Evolutionary conservation across 2,113 vertebrate genomes (phyloP), one percentile per base, ranked within the genome.

Genomic region (Hirundichthys speculiger): DNA sequence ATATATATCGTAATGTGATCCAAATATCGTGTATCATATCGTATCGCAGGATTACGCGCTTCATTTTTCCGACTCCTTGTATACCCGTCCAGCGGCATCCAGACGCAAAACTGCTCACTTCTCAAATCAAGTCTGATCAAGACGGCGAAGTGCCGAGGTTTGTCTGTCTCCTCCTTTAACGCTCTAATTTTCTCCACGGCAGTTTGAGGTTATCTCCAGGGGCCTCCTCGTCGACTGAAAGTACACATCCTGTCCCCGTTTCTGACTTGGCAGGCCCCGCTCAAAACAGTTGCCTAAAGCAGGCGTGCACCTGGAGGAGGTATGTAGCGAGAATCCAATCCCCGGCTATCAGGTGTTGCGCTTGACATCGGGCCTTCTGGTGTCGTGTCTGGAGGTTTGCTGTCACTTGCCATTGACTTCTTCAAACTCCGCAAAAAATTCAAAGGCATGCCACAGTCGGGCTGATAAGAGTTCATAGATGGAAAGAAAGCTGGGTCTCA

Each of bases 281-380:
- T 71, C 73, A 48, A 34, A 63, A 73, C 60, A 49, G 65, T 65
- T 69, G 80, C 75, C 70, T 61, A 64, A 42, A 82, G 84, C 84
- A 60, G 69, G 47, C 38, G 0, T 83, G 64, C 82, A 87, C 80
- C 90, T 88, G 88, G 83, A 80, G 73, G n/a, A 88, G 83, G 90
- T 85, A 90, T 90, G 88, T 63, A 49, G 62, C 4, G 3, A 55
- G 79, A 84, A 86, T 82, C 61, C 77, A 30, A 86, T 73, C 75
- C 67, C 59, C 56, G 6, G 22, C 79, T 86, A 90, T 87, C 82
- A 79, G 79, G 80, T 91, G 74, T 81, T 83, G 70, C 16, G 67
- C 73, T 85, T 79, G 85, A 83, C 81, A 22, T 76, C 24, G 15
- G 79, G 73, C 61, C 63, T 79, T 78, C 66, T 72, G 74, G 42